Evolutionary conservation across 2,888 invertebrate genomes (phyloP).

Genomic region (Leptothorax acervorum): DNA sequence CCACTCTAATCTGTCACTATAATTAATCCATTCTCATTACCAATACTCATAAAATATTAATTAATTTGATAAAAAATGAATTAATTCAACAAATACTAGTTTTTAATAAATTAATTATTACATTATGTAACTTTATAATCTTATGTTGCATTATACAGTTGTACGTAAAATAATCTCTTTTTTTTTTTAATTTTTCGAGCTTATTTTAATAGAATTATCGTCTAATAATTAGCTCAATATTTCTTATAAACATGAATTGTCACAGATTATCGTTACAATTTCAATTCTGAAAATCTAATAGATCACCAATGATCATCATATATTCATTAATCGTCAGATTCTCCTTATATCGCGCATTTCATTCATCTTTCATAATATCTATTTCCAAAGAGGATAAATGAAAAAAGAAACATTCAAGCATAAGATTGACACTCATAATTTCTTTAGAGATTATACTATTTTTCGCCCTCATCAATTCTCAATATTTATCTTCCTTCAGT

Average conservation of each 20-base stretch:
- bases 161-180: neutral
- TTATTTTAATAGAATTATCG: neutral
- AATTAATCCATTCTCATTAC: neutral
- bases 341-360: neutral
- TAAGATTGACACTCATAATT: neutral
- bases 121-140: neutral
- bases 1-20: neutral
- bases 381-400: neutral
- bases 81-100: neutral
- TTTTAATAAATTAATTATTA: neutral
- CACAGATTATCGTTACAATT: neutral
- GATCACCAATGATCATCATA: neutral
- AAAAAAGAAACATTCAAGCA: neutral
- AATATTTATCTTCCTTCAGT: slow-evolving; percentile 1
- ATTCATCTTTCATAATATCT: neutral
- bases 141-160: neutral
- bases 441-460: neutral
- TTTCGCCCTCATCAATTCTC: neutral
- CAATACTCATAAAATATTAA: neutral
- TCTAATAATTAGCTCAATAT: neutral
- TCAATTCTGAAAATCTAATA: neutral
- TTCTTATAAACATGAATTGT: neutral
- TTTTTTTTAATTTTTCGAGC: neutral
- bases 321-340: neutral
- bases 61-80: neutral